Evolutionary conservation across 2,888 invertebrate species (phyloP).

Genomic region (Stenoptilia bipunctidactyla): DNA sequence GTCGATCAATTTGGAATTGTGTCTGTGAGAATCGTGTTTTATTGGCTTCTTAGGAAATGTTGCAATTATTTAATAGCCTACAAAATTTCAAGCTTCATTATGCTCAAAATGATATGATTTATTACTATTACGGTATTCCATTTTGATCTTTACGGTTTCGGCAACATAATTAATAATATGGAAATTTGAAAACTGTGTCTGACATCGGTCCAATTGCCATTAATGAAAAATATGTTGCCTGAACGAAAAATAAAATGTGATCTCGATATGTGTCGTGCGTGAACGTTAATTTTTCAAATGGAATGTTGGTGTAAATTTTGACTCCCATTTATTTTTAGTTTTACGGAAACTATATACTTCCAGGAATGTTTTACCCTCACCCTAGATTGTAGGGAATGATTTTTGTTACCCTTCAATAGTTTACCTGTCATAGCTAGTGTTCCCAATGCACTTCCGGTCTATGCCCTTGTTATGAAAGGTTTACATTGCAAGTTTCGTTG

Average conservation of each 20-base stretch:
- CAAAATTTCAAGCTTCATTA: constrained; percentile 2
- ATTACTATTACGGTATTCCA: constrained; percentile 40
- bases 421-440: constrained; percentile 51
- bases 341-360: constrained; percentile 26
- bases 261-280: constrained; percentile 35
- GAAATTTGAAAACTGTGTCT: too few species aligned
- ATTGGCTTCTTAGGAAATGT: constrained; percentile 44
- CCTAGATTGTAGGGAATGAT: constrained; percentile 64
- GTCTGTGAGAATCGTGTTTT: constrained; percentile 36
- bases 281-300: constrained; percentile 66
- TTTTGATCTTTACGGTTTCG: constrained; percentile 57
- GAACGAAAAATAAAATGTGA: constrained; percentile 31
- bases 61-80: constrained; percentile 2
- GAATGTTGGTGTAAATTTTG: constrained; percentile 77
- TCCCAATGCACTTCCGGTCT: constrained; percentile 50
- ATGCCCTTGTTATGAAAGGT: constrained; percentile 42
- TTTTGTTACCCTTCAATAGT: constrained; percentile 40
- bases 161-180: too few species aligned
- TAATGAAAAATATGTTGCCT: constrained; percentile 40
- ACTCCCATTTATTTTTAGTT: constrained; percentile 33
- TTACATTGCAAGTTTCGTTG: constrained; percentile 51
- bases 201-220: background rate
- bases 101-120: constrained; percentile 2
- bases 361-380: constrained; percentile 74
- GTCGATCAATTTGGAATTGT: constrained; percentile 67